phyloP scores from a whole-genome alignment of 2,113 vertebrate species.

The Boulengeromyrus knoepffleri region DNA sequence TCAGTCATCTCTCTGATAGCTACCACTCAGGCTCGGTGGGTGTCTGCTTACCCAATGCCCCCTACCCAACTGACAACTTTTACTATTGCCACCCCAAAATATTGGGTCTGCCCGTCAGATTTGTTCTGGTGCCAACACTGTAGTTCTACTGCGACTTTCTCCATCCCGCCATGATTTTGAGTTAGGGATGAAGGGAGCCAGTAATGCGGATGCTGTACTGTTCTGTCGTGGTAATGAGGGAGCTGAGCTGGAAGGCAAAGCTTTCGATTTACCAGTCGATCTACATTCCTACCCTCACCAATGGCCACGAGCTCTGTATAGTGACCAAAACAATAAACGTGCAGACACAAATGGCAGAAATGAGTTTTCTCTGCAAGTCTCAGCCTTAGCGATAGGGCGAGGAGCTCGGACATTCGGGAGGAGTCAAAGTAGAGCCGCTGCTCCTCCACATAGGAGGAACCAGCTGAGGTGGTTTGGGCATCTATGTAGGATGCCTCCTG shows the following conservation, averaged over 20 bases:
- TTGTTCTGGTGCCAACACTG: too few species aligned
- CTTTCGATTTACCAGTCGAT: too few species aligned
- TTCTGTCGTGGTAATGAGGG: not conserved
- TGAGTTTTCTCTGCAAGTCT: not conserved
- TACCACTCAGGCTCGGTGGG: not conserved
- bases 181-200: not conserved
- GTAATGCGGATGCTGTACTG: not conserved
- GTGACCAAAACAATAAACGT: not conserved
- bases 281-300: too few species aligned
- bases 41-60: not conserved
- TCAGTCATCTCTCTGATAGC: not conserved
- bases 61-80: not conserved
- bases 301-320: not conserved
- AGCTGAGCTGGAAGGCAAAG: not conserved
- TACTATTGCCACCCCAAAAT: not conserved
- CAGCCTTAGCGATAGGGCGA: not conserved
- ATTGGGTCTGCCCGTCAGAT: not conserved
- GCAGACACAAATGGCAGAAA: not conserved
- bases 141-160: not conserved
- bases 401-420: not conserved
- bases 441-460: too few species aligned
- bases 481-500: too few species aligned
- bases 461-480: too few species aligned
- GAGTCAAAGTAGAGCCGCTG: too few species aligned
- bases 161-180: not conserved